Evolutionary conservation across 1,140 invertebrate species (phyloP).

Genomic region (Drosophila lini): DNA sequence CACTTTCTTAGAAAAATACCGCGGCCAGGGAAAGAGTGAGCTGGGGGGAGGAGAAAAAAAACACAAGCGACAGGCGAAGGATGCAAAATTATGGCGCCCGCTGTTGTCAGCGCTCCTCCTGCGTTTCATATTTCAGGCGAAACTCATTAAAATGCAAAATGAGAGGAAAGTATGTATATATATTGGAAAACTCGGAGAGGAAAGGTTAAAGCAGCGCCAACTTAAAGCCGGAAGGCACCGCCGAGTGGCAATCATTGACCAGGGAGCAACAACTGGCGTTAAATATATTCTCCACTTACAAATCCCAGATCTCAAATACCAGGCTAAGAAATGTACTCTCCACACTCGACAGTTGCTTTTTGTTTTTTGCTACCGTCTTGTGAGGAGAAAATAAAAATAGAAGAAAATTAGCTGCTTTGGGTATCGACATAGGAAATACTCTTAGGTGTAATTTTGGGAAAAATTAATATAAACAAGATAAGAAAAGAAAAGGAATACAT

Average conservation of each 20-base stretch:
- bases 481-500: too few species aligned
- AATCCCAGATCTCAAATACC: constrained; percentile 27
- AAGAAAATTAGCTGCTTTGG: too few species aligned
- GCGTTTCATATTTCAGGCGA: constrained; percentile 66
- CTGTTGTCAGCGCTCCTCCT: constrained; percentile 36
- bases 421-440: not conserved
- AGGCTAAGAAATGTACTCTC: constrained; percentile 29
- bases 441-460: not conserved
- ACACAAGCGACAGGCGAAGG: constrained; percentile 36
- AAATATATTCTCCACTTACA: not conserved
- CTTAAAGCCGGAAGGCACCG: not conserved
- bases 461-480: too few species aligned
- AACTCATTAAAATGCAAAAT: constrained; percentile 81
- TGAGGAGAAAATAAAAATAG: constrained; percentile 5
- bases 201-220: constrained; percentile 3
- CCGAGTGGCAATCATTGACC: constrained; percentile 32
- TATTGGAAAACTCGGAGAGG: constrained; percentile 45
- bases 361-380: constrained; percentile 1
- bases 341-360: constrained; percentile 7
- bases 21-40: constrained; percentile 2
- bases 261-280: constrained; percentile 9
- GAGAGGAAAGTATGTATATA: constrained; percentile 65
- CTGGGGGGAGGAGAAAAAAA: constrained; percentile 1
- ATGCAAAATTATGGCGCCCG: constrained; percentile 63
- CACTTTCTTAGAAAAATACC: constrained; percentile 54